Percentiles rank a stretch among this genome's conserved stretches.
Conservation (phyloP, 2,888 invertebrate species). For the Catocala sponsa region DNA sequence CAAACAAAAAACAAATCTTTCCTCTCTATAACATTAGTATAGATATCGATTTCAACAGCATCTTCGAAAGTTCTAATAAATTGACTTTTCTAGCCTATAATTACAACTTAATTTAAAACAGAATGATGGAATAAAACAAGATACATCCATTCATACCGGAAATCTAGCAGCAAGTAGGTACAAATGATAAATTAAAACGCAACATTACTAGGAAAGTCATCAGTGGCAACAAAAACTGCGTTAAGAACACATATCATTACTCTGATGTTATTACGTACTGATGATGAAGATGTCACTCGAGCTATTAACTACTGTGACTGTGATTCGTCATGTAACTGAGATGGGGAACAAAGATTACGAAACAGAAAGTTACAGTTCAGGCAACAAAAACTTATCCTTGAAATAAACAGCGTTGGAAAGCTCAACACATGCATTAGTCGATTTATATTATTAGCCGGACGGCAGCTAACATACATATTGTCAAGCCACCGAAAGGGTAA, state of each 20-base stretch:
- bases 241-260: constrained; percentile 63
- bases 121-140: neutral
- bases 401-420: too few relatives aligned
- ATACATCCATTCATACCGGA: neutral
- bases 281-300: constrained; percentile 67
- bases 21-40: too few relatives aligned
- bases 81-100: too few relatives aligned
- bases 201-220: constrained; percentile 26
- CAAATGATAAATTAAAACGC: constrained; percentile 56
- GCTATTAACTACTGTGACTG: constrained; percentile 38
- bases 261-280: constrained; percentile 58
- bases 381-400: too few relatives aligned
- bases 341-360: constrained; percentile 3
- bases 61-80: too few relatives aligned
- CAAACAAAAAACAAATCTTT: too few relatives aligned
- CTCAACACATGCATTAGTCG: too few relatives aligned
- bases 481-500: too few relatives aligned
- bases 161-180: constrained; percentile 47
- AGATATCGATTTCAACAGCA: too few relatives aligned
- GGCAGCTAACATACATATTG: too few relatives aligned
- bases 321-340: constrained; percentile 8
- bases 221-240: constrained; percentile 42
- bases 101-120: neutral
- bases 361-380: too few relatives aligned
- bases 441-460: too few relatives aligned